Percentiles rank a stretch among this genome's conserved stretches.
Evolutionary conservation across 2,113 vertebrate genomes (phyloP).

Genomic region (Pampusana beccarii): DNA sequence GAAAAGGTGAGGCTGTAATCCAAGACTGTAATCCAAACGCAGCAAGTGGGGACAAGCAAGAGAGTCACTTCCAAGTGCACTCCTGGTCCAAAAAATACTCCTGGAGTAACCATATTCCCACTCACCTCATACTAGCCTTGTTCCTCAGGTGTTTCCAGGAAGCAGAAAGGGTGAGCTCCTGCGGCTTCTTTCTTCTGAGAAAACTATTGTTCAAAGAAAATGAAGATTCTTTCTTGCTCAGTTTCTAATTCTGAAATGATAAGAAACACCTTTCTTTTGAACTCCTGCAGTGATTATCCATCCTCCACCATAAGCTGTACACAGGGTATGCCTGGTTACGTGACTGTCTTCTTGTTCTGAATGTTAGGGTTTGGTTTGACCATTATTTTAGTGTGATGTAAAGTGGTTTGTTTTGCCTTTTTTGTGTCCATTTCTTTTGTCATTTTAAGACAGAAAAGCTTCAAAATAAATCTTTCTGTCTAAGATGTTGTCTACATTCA

Average conservation of each 20-base stretch:
- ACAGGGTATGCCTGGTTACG: accelerated
- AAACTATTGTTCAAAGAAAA: background rate
- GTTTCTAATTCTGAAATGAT: background rate
- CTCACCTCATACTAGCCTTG: background rate
- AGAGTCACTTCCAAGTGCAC: background rate
- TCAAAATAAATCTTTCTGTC: background rate
- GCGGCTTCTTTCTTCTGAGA: background rate
- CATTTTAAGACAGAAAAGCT: background rate
- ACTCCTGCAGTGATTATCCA: background rate
- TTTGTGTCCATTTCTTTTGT: background rate
- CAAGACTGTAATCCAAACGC: background rate
- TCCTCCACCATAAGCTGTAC: background rate
- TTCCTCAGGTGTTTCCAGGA: background rate
- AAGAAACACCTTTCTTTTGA: background rate
- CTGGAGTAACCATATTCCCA: background rate
- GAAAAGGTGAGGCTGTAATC: no score
- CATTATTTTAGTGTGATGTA: background rate
- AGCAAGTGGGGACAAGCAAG: background rate
- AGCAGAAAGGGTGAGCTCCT: background rate
- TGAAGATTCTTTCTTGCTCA: background rate
- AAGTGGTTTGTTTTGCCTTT: background rate
- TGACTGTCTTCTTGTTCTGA: background rate
- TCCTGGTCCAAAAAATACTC: background rate
- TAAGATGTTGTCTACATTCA: background rate
- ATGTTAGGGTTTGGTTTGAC: background rate